A percentile compares a stretch with the other conserved stretches of the same genome.
Evolutionary conservation across 2,797 vertebrate species (phyloP).

Genomic region (Pachyuromys duprasi): DNA sequence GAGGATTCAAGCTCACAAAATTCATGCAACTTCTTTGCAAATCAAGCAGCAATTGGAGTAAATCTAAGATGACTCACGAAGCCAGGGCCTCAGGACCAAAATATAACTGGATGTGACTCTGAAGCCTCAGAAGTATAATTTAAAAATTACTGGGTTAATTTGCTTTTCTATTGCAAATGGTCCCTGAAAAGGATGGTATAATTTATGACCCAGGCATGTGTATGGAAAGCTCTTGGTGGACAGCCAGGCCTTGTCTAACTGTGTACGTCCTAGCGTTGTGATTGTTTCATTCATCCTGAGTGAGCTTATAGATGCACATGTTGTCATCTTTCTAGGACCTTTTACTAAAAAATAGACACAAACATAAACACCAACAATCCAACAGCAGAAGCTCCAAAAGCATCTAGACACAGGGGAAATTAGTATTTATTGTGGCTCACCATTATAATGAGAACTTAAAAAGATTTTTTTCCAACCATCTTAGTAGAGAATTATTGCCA

Average conservation of each 20-base stretch:
- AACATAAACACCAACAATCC: constrained; percentile 55
- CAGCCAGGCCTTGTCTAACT: constrained; percentile 64
- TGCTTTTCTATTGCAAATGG: constrained; percentile 73
- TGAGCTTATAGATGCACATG: constrained; percentile 46
- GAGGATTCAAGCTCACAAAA: constrained; percentile 1
- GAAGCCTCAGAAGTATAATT: constrained; percentile 75
- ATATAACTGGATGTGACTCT: constrained; percentile 61
- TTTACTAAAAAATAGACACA: constrained; percentile 62
- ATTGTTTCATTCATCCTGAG: constrained; percentile 38
- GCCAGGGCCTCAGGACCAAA: constrained; percentile 52
- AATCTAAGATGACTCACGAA: constrained; percentile 59
- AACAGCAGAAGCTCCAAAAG: constrained; percentile 48
- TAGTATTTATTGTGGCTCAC: not conserved
- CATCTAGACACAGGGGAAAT: constrained; percentile 22
- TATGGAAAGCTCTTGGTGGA: constrained; percentile 71
- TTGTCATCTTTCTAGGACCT: constrained; percentile 60
- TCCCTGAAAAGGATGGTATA: constrained; percentile 69
- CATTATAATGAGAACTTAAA: not conserved
- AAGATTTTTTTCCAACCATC: not conserved
- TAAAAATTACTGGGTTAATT: constrained; percentile 79
- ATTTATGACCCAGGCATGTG: constrained; percentile 67
- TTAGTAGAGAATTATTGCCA: not conserved
- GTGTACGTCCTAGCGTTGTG: constrained; percentile 44
- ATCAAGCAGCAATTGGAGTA: constrained; percentile 56
- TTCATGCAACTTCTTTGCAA: constrained; percentile 59